These are phyloP conservation scores for Cynodonichthys magdalenae DNA, from an alignment of 2,797 vertebrate genomes.

Conservation along the genomic window DNA sequence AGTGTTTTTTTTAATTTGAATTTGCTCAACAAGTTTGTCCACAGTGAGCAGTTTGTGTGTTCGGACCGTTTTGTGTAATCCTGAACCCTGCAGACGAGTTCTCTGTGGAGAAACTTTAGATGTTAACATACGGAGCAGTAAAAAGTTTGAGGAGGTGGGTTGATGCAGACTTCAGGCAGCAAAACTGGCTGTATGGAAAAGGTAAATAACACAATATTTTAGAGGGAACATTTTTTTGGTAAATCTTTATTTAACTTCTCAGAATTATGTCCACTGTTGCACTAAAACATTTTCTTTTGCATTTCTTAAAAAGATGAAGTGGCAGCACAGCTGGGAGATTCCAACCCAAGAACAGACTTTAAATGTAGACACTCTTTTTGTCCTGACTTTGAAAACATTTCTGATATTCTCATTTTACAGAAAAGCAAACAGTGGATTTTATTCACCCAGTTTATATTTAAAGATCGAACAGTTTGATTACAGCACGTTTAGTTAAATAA, in stretches of 20 bases:
- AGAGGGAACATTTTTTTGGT: not conserved
- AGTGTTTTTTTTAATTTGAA: no score
- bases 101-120: slow-evolving; percentile 11
- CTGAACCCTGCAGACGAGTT: slow-evolving; percentile 5
- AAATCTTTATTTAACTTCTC: slow-evolving; percentile 14
- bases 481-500: not conserved
- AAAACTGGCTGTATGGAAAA: not conserved
- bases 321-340: no score
- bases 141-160: not conserved
- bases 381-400: no score
- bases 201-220: not conserved
- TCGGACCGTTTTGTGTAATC: slow-evolving; percentile 20
- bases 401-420: no score
- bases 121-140: slow-evolving; percentile 2
- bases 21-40: slow-evolving; percentile 12
- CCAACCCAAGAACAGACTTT: no score
- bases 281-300: not conserved
- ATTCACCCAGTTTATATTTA: no score
- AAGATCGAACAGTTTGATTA: no score
- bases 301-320: no score
- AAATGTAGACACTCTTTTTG: no score
- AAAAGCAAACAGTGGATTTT: no score
- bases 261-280: not conserved
- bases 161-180: not conserved
- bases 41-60: slow-evolving; percentile 9